Base-by-base conservation (phyloP, 1,140 invertebrate species). In the Psilanteris sp. region DNA sequence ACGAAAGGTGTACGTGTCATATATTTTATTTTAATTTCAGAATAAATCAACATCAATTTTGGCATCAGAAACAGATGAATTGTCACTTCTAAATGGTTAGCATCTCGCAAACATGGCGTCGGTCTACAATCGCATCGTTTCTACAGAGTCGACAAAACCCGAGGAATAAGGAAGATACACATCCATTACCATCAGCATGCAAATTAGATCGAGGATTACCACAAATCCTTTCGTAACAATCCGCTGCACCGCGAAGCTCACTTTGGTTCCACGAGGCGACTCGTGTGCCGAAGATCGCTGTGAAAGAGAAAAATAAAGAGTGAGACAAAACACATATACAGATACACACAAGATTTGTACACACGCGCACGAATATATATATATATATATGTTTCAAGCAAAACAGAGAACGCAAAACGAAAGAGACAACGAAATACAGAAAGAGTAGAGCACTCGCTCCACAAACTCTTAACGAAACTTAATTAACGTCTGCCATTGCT, bases 141-240 rank as follows among this genome's bases (percentile, higher is more conserved):
- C 68, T 73, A 74, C 68, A 68, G 52, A 66, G 79, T 73, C 78
- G 79, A 84, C 79, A 80, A 84, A 85, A 82, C 79, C 71, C 81
- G 34, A 79, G 77, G 77, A 85, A 84, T 81, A 84, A 80, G 82
- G 81, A 85, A 84, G 78, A 86, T 87, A 87, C 81, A 86, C 85
- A 86, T 86, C 84, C 85, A 87, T 87, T 87, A 87, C 83, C 85
- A 87, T 87, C 85, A 86, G 85, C 84, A 87, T 87, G 85, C 85
- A 87, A 87, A 87, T 87, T 87, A 86, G 84, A 87, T 85, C 82
- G 81, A 80, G 83, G 86, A 87, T 87, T 87, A 87, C 83, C 81
- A 83, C 83, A 86, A 87, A 87, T 87, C 86, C 85, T 87, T 85
- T 87, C 85, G 85, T 87, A 85, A 86, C 83, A 85, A 85, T 87